Evolutionary conservation across 2,888 invertebrate genomes (phyloP).

Genomic region (Patella caerulea): DNA sequence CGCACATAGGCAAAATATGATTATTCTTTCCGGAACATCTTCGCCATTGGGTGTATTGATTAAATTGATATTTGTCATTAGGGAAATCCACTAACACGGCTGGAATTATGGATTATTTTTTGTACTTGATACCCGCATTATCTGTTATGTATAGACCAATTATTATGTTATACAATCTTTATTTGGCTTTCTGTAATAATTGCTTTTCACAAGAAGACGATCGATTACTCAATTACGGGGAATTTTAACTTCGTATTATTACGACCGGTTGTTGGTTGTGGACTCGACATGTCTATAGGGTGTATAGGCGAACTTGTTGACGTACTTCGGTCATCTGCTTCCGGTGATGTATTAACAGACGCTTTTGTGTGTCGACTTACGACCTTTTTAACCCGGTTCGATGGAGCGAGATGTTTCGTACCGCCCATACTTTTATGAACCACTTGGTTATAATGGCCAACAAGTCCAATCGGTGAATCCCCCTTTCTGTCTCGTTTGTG

Average conservation of each 20-base stretch:
- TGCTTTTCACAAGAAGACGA: not conserved
- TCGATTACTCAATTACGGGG: not conserved
- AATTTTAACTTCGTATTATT: not conserved
- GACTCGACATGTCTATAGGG: not conserved
- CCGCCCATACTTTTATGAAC: slow-evolving; percentile 28
- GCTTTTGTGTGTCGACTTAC: slow-evolving; percentile 11
- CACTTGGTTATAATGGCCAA: slow-evolving; percentile 36
- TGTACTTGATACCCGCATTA: too few relatives aligned
- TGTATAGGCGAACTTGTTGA: slow-evolving; percentile 13
- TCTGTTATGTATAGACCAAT: too few relatives aligned
- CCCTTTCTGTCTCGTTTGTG: slow-evolving; percentile 30
- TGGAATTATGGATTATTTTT: too few relatives aligned
- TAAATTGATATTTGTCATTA: too few relatives aligned
- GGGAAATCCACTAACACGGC: too few relatives aligned
- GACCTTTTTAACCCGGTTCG: slow-evolving; percentile 6
- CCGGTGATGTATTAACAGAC: slow-evolving; percentile 1
- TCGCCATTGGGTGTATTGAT: too few relatives aligned
- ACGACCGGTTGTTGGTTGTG: not conserved
- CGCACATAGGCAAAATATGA: too few relatives aligned
- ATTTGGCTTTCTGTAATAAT: not conserved
- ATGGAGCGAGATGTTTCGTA: slow-evolving; percentile 1
- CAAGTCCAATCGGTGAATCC: slow-evolving; percentile 34
- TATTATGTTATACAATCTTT: too few relatives aligned
- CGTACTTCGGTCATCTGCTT: slow-evolving; percentile 14
- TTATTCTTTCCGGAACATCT: too few relatives aligned